Percentiles rank a stretch among this genome's conserved stretches.
Conservation (phyloP, 2,888 invertebrate species). For the Protonemura montana region DNA sequence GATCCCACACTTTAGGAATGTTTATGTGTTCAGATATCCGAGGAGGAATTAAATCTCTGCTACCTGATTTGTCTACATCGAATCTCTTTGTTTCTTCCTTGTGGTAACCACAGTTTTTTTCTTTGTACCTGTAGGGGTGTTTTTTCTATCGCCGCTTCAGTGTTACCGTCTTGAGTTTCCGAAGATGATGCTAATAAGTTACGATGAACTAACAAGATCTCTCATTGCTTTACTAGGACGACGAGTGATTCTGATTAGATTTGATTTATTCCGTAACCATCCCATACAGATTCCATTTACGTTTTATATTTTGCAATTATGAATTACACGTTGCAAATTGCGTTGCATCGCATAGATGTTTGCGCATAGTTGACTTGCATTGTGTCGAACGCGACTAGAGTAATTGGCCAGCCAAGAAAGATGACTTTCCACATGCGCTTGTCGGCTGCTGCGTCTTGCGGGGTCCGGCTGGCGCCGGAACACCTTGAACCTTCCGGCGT, state of each 20-base stretch:
- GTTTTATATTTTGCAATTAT: neutral
- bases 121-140: neutral
- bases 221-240: neutral
- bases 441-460: neutral
- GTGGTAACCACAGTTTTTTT: neutral
- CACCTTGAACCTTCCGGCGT: neutral
- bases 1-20: constrained; percentile 17
- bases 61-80: constrained; percentile 31
- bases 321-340: neutral
- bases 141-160: neutral
- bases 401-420: neutral
- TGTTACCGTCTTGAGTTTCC: neutral
- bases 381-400: neutral
- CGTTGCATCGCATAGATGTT: neutral
- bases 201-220: neutral
- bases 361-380: neutral
- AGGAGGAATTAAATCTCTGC: constrained; percentile 18
- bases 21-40: constrained; percentile 15
- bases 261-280: neutral
- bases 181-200: neutral
- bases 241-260: neutral
- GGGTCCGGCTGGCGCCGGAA: neutral
- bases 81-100: constrained; percentile 22
- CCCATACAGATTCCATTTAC: neutral
- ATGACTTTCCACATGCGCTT: neutral